Base-by-base conservation (phyloP, 2,888 invertebrate species). In the Unio pictorum region DNA sequence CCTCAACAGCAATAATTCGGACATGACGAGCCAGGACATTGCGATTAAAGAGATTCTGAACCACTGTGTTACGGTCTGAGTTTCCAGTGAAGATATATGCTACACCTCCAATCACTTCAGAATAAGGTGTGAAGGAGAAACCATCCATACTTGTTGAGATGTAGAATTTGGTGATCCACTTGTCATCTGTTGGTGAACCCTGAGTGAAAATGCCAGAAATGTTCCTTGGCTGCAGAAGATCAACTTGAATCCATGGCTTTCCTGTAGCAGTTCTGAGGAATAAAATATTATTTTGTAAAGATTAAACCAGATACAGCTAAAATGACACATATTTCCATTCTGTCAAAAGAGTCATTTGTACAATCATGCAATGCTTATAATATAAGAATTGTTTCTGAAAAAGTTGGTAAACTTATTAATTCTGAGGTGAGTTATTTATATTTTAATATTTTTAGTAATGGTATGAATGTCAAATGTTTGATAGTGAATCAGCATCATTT, bases 201-300 rank as follows among this genome's bases (percentile, higher is more conserved):
- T 86, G 85, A 4, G 84, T 85, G 34, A 84, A 70, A 54, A 86
- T 70, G 5, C 84, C 84, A 5, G 82, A 79, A 54, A 86, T 72
- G 18, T 75, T 63, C 68, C 77, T 73, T 3, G 85, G 82, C 26
- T 72, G 61, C 17, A 75, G 72, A 68, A 85, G 78, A 63, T 86
- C 83, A 20, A 86, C 81, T 65, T 84, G 81, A n/a, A 83, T 81
- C 84, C 84, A 86, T 65, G 80, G 79, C 58, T 81, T 75, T 8
- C 76, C 78, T 23, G 76, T 66, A 30, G 66, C 67, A 15, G 71
- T 66, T 54, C 84, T 84, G 73, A 0, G 65, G 71, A 11, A 34
- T 54, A 34, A 67, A 57, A 64, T 18, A 8, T 26, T 15, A 30
- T 61, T 61, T 23, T 45, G 2, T 45, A 45, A 45, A 45, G 45